Percentiles rank a stretch among this genome's conserved stretches.
phyloP scores from a whole-genome alignment of 2,888 invertebrate genomes.

The Oegoconia quadripuncta region DNA sequence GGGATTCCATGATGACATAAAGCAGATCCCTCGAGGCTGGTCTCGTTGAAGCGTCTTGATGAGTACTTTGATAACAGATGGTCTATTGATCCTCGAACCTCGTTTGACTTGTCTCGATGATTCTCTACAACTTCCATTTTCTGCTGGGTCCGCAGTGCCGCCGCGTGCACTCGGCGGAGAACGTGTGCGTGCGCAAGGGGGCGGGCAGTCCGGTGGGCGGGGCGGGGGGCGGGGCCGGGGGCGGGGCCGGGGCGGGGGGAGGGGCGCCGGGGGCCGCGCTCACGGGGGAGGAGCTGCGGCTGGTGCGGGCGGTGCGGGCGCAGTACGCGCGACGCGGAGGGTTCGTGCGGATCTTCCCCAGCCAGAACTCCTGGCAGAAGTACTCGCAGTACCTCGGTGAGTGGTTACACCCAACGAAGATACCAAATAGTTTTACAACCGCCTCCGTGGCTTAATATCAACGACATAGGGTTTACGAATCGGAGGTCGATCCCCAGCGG shows the following conservation, averaged over 20 bases:
- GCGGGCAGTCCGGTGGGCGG: constrained; percentile 73
- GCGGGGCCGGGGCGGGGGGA: constrained; percentile 20
- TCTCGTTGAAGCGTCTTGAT: no score
- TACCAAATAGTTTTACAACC: no score
- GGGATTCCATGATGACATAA: no score
- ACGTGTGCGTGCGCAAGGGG: constrained; percentile 63
- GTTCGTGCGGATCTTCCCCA: constrained; percentile 94
- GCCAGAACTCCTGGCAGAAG: constrained; percentile 91
- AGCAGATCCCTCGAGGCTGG: no score
- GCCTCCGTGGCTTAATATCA: no score
- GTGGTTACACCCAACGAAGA: constrained; percentile 11
- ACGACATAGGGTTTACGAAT: no score
- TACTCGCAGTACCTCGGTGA: constrained; percentile 88
- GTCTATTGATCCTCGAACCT: no score
- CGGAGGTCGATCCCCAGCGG: no score
- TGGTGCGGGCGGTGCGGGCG: constrained; percentile 85
- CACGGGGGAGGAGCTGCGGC: constrained; percentile 87
- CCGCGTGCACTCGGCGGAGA: constrained; percentile 87
- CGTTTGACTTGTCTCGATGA: no score
- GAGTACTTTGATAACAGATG: no score
- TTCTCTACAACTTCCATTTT: no score
- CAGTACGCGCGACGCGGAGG: constrained; percentile 92
- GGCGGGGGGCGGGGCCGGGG: constrained; percentile 46
- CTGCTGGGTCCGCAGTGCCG: constrained; percentile 81
- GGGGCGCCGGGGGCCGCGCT: constrained; percentile 48